A percentile compares a stretch with the other conserved stretches of the same genome.
Evolutionary conservation across 2,113 vertebrate species (phyloP).

Genomic region (Tachysurus vachellii): DNA sequence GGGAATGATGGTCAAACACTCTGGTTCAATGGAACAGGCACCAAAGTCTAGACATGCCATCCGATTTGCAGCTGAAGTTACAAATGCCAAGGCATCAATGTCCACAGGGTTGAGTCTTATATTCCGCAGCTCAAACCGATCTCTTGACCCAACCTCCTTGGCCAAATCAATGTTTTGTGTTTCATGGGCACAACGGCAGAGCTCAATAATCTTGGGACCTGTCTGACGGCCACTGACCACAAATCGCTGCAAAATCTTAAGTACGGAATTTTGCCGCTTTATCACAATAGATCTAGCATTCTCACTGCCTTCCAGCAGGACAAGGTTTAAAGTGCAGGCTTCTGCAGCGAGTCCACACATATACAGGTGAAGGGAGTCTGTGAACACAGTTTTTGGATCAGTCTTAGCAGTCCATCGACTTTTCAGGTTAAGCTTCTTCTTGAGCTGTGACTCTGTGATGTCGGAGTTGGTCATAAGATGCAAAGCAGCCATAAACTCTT

Average conservation of each 20-base stretch:
- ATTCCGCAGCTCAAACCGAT: constrained; percentile 81
- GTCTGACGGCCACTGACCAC: constrained; percentile 72
- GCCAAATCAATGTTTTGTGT: constrained; percentile 75
- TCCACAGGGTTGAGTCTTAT: constrained; percentile 77
- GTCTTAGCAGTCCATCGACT: constrained; percentile 81
- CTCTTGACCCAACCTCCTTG: constrained; percentile 59
- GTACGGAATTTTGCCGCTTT: constrained; percentile 71
- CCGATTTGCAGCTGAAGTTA: constrained; percentile 67
- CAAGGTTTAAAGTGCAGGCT: constrained; percentile 70
- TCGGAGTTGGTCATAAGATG: constrained; percentile 77
- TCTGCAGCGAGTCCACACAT: constrained; percentile 81
- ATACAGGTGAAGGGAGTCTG: constrained; percentile 80
- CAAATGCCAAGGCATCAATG: constrained; percentile 77
- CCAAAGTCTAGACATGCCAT: constrained; percentile 78
- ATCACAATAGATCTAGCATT: constrained; percentile 63
- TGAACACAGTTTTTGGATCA: constrained; percentile 72
- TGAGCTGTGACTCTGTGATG: constrained; percentile 67
- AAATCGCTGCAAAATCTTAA: constrained; percentile 68
- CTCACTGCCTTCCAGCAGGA: constrained; percentile 59
- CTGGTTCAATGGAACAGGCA: constrained; percentile 80
- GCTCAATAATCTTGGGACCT: constrained; percentile 84
- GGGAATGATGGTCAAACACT: constrained; percentile 75
- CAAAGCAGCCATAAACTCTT: constrained; percentile 87
- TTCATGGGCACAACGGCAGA: constrained; percentile 84
- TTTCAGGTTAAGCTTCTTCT: constrained; percentile 78